Evolutionary conservation across 2,113 vertebrate species (phyloP).

Genomic region (Urocynchramus pylzowi): DNA sequence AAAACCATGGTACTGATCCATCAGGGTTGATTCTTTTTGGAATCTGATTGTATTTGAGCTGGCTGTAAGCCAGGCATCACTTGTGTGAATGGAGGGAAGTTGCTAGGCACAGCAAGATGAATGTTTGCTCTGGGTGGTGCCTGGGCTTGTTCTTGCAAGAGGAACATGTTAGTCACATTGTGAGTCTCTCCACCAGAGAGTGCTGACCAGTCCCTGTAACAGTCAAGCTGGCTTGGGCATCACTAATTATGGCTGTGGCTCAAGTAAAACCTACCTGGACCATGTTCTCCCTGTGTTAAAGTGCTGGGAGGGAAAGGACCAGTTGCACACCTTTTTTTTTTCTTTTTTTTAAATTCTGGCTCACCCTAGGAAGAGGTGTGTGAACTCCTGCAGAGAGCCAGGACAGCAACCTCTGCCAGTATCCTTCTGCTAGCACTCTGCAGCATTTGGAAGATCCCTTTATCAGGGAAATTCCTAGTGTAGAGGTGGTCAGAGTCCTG

Average conservation of each 20-base stretch:
- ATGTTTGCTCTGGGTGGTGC: neutral
- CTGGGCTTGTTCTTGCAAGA: neutral
- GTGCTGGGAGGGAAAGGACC: neutral
- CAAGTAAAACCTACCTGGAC: neutral
- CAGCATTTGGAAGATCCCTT: neutral
- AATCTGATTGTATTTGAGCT: conserved; percentile 4
- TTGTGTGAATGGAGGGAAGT: neutral
- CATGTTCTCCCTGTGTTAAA: neutral
- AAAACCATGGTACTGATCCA: neutral
- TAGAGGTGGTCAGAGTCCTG: neutral
- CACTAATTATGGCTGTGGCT: neutral
- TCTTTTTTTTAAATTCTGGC: neutral
- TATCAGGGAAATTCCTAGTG: neutral
- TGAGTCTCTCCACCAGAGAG: neutral
- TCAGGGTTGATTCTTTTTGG: conserved; percentile 27
- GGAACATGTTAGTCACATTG: neutral
- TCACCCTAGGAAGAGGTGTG: neutral
- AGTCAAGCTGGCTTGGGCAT: neutral
- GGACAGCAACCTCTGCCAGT: neutral
- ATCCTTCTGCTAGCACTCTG: neutral
- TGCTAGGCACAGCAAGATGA: neutral
- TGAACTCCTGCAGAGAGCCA: neutral
- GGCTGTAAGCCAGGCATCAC: neutral
- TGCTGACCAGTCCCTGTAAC: neutral
- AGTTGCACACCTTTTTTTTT: neutral